Evolutionary conservation across 2,888 invertebrate genomes (phyloP), one percentile per base, ranked within the genome.

Genomic region (Neoscelio sp.): DNA sequence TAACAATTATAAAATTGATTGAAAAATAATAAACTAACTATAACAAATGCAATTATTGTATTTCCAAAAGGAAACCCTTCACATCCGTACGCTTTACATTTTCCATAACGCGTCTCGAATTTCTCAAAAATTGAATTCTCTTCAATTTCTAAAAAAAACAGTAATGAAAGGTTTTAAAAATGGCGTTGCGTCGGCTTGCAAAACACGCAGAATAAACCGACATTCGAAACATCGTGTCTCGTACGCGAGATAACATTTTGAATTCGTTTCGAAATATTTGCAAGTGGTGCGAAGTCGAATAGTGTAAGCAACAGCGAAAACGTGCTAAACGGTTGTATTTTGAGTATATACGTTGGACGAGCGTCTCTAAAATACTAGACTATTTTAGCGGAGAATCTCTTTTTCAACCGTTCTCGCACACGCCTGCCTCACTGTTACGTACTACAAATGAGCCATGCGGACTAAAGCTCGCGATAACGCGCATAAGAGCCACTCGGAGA

Each of bases 381-480:
- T 50, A 52, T 52, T 35, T 35, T 42, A 42, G 35, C 26, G 13
- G 40, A 7, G 50, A 64, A 65, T 52, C 64, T 42, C 52, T 65
- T 65, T 52, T 42, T 42, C 46, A 52, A 50, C 26, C 10, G 26
- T n/a, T 65, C 42, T 17, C 33, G 20, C 33, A 12, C 42, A 54
- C 38, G 38, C 23, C n/a, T 23, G 33, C 7, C n/a, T n/a, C n/a
- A n/a, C n/a, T n/a, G n/a, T n/a, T 48, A 35, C 35, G 4, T 35
- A 40, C 17, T 65, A 65, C 28, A 65, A 38, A 50, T 48, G 64
- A 64, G 64, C 35, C 28, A 8, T 40, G n/a, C 28, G 40, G 42
- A 50, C 64, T 65, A 17, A 35, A 62, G 26, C 62, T 62, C 7
- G 30, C 28, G 50, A 65, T 65, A 65, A 42, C 64, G 40, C 30